Base-by-base conservation (phyloP, 1,140 invertebrate species). In the Bombyx mori region DNA sequence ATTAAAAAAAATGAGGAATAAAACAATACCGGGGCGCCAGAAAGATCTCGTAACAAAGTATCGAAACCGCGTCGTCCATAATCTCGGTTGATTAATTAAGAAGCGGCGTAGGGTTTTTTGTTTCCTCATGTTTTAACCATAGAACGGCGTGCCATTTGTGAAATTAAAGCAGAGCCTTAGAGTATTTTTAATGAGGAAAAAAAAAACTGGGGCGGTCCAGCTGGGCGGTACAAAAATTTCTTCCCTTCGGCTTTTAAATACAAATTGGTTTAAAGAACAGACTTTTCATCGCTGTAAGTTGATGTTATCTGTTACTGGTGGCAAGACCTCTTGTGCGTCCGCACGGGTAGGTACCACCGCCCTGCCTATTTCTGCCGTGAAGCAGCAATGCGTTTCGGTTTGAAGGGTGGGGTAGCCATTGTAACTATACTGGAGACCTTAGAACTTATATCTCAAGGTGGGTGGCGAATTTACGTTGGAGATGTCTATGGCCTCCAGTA, bases 161-260 rank as follows among this genome's bases (percentile, higher is more conserved):
- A 66, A 70, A 73, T 73, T 70, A 68, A 69, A 73, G 61, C 64
- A 54, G 51, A 51, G 62, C 63, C 66, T 68, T 63, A 63, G 60
- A 63, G 64, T 54, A 65, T 68, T 62, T 69, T 69, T 66, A 73
- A 66, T 67, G 70, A 64, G 61, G 61, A 65, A 35, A 35, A 35
- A 35, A 35, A 65, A 69, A 73, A 69, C 60, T 68, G 63, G 68
- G 67, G 63, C 62, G 61, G 63, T 42, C 60, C 65, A 65, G 51
- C 65, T 49, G 56, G 60, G 63, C 65, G 67, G 65, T 69, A 66
- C 63, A 69, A 69, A 66, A 69, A 69, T 68, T 68, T 69, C 70
- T 66, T 66, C 57, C 57, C 62, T 46, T 60, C 44, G 57, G 48
- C 60, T 44, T 64, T 62, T 66, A 60, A 65, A 73, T 57, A 66